Conservation (phyloP, 2,888 invertebrate species). For the Epistrophella euchroma region DNA sequence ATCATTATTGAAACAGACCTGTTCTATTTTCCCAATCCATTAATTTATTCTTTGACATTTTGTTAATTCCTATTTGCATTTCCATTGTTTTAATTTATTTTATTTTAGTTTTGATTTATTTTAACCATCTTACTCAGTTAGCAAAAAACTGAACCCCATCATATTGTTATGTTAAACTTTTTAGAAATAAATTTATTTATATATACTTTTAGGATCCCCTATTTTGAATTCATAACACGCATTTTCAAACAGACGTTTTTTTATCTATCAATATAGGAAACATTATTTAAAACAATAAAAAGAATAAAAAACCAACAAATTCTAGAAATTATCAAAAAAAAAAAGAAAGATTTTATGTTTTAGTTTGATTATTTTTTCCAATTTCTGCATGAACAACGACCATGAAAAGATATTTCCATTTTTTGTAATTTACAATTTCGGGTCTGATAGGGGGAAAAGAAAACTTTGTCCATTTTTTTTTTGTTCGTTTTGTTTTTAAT, state of each 20-base stretch:
- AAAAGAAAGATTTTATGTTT: background rate
- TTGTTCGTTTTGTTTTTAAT: background rate
- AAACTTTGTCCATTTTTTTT: conserved; percentile 45
- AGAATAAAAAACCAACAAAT: background rate
- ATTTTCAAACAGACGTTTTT: background rate
- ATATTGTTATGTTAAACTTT: background rate
- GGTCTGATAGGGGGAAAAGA: conserved; percentile 44
- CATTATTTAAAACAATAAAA: background rate
- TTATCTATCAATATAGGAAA: background rate
- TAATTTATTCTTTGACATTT: background rate
- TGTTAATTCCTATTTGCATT: background rate
- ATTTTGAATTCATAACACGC: conserved; percentile 13
- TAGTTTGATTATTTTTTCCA: background rate
- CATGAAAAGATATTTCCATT: conserved; percentile 24
- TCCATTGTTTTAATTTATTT: background rate
- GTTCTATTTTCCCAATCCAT: background rate
- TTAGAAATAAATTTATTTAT: background rate
- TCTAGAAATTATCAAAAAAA: no score
- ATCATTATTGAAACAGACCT: background rate
- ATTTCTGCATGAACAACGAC: conserved; percentile 7
- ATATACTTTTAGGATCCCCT: background rate
- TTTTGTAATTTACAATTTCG: conserved; percentile 47
- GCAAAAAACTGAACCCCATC: background rate
- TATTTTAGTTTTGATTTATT: background rate
- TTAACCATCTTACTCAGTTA: background rate